Percentiles rank a stretch among this genome's conserved stretches.
These are phyloP conservation scores for Aphelinus atriplicis DNA, from an alignment of 1,140 invertebrate genomes.

Conservation along the genomic window DNA sequence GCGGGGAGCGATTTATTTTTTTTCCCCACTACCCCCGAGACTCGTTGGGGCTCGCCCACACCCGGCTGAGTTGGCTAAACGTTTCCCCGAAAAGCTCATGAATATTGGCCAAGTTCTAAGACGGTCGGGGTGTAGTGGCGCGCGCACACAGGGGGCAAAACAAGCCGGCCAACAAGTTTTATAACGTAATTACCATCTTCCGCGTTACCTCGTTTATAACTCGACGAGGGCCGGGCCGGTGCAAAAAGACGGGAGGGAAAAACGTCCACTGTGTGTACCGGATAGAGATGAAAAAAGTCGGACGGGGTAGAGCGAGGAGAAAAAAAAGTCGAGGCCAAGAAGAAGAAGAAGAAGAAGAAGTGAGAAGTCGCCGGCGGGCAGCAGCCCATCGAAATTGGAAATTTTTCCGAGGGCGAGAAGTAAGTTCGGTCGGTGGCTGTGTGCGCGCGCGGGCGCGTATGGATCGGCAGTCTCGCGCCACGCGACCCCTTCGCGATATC, in stretches of 20 bases:
- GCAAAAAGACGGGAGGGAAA: not conserved
- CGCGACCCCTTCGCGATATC: not conserved
- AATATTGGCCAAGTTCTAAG: not conserved
- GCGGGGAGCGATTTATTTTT: no score
- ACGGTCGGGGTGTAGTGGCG: not conserved
- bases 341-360: constrained; percentile 7
- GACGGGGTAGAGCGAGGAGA: no score
- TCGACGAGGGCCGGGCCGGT: not conserved
- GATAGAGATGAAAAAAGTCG: no score
- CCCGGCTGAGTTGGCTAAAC: not conserved
- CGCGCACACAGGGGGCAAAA: not conserved
- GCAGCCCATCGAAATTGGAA: constrained; percentile 26
- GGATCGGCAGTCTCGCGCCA: not conserved
- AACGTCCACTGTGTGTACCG: not conserved
- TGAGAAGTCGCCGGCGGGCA: not conserved
- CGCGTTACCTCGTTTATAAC: constrained; percentile 20
- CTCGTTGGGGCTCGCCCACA: not conserved
- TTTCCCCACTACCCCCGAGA: not conserved
- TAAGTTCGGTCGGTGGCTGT: no score
- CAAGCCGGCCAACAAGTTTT: constrained; percentile 22
- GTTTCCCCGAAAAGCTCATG: not conserved
- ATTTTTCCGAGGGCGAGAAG: constrained; percentile 6
- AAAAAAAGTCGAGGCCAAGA: not conserved
- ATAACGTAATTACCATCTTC: constrained; percentile 28
- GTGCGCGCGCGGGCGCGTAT: not conserved